phyloP scores from a whole-genome alignment of 2,797 vertebrate species.

The Sebastes flavidus region DNA sequence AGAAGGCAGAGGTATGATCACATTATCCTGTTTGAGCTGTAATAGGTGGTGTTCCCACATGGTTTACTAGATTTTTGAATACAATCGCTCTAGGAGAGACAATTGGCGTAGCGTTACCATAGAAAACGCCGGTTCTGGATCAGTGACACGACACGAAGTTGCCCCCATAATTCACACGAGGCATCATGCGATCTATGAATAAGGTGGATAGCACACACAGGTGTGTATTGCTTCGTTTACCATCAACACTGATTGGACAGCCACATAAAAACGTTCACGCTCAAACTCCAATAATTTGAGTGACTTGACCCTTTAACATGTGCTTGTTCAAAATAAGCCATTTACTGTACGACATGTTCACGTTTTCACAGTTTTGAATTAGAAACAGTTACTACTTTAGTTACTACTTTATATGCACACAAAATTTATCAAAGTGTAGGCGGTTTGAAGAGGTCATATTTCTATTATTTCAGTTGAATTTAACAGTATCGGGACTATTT shows the following conservation, averaged over 20 bases:
- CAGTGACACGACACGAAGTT: no score
- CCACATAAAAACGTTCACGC: neutral
- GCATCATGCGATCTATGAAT: no score
- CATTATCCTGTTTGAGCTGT: no score
- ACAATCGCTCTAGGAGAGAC: no score
- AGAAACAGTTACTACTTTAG: neutral
- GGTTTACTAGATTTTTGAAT: no score
- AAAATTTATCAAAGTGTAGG: conserved; percentile 2
- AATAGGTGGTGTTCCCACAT: no score
- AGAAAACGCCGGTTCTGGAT: no score
- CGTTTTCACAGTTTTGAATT: neutral
- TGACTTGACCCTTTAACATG: neutral
- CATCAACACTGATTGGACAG: neutral
- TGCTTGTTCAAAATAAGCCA: neutral
- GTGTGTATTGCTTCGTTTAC: neutral
- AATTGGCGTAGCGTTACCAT: no score
- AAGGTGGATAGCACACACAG: no score
- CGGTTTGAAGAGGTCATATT: neutral
- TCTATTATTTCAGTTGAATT: conserved; percentile 5
- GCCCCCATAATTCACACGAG: no score
- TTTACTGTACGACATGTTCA: neutral
- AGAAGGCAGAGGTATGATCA: no score
- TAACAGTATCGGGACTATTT: conserved; percentile 17
- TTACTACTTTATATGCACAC: neutral
- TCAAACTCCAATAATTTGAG: neutral